These are phyloP conservation scores for Albula glossodonta DNA, from an alignment of 2,113 vertebrate genomes.

Conservation along the genomic window DNA sequence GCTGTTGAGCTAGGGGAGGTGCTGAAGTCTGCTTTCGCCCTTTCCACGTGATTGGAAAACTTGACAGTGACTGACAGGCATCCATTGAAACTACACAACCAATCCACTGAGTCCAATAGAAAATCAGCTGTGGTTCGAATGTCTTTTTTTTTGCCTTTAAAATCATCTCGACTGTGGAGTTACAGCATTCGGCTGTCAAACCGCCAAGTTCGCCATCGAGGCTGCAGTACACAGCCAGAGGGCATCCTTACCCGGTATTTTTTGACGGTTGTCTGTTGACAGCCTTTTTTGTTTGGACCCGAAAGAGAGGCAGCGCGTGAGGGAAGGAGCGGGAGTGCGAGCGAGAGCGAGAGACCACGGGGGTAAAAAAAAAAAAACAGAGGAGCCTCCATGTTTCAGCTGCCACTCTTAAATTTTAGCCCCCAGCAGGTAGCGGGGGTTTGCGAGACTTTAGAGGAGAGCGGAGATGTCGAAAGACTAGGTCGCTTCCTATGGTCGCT, in stretches of 20 bases:
- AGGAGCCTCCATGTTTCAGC: conserved; percentile 94
- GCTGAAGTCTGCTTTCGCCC: conserved; percentile 62
- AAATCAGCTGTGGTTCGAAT: conserved; percentile 71
- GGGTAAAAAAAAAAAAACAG: conserved; percentile 42
- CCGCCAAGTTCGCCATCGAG: conserved; percentile 63
- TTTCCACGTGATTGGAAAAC: conserved; percentile 83
- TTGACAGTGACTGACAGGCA: conserved; percentile 89
- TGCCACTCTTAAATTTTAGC: conserved; percentile 98
- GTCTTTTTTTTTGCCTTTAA: conserved; percentile 74
- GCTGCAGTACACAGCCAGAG: conserved; percentile 64
- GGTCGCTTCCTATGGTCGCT: conserved; percentile 98
- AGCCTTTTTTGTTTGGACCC: conserved; percentile 54
- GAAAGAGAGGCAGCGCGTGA: conserved; percentile 12
- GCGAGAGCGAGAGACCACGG: conserved; percentile 43
- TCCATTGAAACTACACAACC: conserved; percentile 83
- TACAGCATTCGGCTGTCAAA: conserved; percentile 67
- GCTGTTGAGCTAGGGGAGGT: conserved; percentile 73
- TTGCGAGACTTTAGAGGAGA: conserved; percentile 98
- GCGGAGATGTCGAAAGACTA: conserved; percentile 95
- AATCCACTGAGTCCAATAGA: conserved; percentile 88
- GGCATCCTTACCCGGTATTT: conserved; percentile 48
- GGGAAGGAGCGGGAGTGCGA: not conserved
- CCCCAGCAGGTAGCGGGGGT: conserved; percentile 99
- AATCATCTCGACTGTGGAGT: conserved; percentile 68
- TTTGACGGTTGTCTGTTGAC: conserved; percentile 52